These are phyloP conservation scores for Cryptus viduatorius DNA, from an alignment of 2,888 invertebrate species.

Conservation along the genomic window DNA sequence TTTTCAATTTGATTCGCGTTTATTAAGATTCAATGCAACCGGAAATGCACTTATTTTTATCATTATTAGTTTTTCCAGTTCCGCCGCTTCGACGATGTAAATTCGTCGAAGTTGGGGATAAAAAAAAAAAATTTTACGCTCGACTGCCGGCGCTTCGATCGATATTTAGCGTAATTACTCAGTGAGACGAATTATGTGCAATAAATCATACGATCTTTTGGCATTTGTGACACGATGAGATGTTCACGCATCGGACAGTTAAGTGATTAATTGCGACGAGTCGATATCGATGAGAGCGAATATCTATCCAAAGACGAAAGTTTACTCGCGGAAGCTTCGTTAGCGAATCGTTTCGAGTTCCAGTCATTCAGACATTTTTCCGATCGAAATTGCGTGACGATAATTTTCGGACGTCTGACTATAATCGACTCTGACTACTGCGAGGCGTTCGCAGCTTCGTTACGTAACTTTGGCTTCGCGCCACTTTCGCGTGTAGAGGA, in stretches of 20 bases:
- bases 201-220: constrained; percentile 20
- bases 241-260: constrained; percentile 1
- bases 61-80: no score
- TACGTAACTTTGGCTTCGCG: constrained; percentile 21
- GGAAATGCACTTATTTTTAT: no score
- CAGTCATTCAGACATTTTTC: constrained; percentile 3
- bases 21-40: no score
- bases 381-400: neutral
- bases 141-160: neutral
- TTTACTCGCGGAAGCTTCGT: neutral
- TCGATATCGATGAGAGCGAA: constrained; percentile 53
- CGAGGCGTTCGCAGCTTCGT: constrained; percentile 3
- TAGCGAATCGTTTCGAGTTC: neutral
- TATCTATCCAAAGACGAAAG: neutral
- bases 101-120: no score
- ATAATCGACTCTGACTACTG: constrained; percentile 35
- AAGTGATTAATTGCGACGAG: constrained; percentile 41
- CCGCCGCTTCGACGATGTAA: no score
- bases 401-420: neutral
- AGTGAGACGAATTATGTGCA: constrained; percentile 7
- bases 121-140: no score
- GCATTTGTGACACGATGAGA: constrained; percentile 30
- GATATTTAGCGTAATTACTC: neutral
- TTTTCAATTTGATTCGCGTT: no score
- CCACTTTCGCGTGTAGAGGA: neutral